Evolutionary conservation across 1,140 invertebrate genomes (phyloP).

Genomic region (Asobara japonica): DNA sequence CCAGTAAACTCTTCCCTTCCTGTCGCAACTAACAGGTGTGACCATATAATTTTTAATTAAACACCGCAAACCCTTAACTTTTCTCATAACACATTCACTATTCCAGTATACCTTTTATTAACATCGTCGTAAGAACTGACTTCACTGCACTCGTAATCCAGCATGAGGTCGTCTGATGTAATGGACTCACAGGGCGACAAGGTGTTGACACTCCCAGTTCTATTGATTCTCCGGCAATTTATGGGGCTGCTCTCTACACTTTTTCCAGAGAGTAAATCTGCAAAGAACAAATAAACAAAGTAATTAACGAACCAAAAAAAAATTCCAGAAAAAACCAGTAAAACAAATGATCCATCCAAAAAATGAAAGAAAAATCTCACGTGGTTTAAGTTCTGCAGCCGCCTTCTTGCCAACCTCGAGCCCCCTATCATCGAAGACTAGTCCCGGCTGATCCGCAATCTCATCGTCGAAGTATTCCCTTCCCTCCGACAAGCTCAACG

Average conservation of each 20-base stretch:
- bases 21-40: too few species aligned
- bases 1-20: too few species aligned
- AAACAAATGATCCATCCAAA: neutral
- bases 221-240: slow-evolving; percentile 62
- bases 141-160: slow-evolving; percentile 80
- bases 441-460: slow-evolving; percentile 87
- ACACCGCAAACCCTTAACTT: neutral
- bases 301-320: too few species aligned
- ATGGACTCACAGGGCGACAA: slow-evolving; percentile 81
- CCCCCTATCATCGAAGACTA: slow-evolving; percentile 75
- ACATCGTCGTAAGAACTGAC: slow-evolving; percentile 72
- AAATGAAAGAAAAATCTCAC: slow-evolving; percentile 46
- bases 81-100: neutral
- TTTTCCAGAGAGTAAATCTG: slow-evolving; percentile 44
- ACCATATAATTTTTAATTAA: neutral
- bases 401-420: slow-evolving; percentile 43
- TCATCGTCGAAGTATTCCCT: slow-evolving; percentile 87
- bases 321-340: neutral
- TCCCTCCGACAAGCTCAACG: slow-evolving; percentile 76
- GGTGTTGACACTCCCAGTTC: slow-evolving; percentile 77
- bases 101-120: slow-evolving; percentile 33
- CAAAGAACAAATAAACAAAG: slow-evolving; percentile 21
- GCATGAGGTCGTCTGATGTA: slow-evolving; percentile 84
- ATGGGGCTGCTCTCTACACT: slow-evolving; percentile 60
- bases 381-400: slow-evolving; percentile 54